phyloP scores from a whole-genome alignment of 2,797 vertebrate species.

The Pteropus rufus region DNA sequence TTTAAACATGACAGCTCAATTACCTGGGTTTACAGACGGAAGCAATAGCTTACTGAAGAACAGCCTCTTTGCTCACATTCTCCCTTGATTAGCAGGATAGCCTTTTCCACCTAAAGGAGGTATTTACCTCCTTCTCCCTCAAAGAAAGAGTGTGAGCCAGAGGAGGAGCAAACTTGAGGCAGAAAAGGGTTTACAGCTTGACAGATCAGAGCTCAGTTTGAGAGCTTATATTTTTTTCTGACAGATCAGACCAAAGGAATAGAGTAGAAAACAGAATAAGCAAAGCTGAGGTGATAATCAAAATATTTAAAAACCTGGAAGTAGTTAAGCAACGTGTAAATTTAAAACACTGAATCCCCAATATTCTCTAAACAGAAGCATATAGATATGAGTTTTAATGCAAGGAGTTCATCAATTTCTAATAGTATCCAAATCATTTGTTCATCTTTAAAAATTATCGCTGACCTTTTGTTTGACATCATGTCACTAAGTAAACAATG shows the following conservation, averaged over 20 bases:
- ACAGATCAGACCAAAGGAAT: not conserved
- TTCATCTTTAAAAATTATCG: not conserved
- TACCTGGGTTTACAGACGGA: conserved; percentile 31
- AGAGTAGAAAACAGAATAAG: not conserved
- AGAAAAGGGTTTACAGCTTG: not conserved
- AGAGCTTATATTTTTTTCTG: not conserved
- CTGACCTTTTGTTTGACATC: not conserved
- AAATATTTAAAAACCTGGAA: not conserved
- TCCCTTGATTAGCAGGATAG: not conserved
- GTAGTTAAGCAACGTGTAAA: not conserved
- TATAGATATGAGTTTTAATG: not conserved
- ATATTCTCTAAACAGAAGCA: conserved; percentile 14
- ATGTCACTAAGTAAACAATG: not conserved
- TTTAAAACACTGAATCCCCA: not conserved
- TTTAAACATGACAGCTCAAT: conserved; percentile 39
- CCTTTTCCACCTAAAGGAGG: not conserved
- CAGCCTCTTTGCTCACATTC: conserved; percentile 13
- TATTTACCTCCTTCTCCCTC: not conserved
- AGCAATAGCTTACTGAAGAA: not conserved
- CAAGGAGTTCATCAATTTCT: not conserved
- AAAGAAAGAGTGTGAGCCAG: not conserved
- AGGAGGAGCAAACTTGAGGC: not conserved
- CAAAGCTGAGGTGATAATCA: not conserved
- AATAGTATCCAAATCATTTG: not conserved
- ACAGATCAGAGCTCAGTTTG: not conserved